phyloP scores from a whole-genome alignment of 2,797 vertebrate species.

The Acestrorhynchus altus region DNA sequence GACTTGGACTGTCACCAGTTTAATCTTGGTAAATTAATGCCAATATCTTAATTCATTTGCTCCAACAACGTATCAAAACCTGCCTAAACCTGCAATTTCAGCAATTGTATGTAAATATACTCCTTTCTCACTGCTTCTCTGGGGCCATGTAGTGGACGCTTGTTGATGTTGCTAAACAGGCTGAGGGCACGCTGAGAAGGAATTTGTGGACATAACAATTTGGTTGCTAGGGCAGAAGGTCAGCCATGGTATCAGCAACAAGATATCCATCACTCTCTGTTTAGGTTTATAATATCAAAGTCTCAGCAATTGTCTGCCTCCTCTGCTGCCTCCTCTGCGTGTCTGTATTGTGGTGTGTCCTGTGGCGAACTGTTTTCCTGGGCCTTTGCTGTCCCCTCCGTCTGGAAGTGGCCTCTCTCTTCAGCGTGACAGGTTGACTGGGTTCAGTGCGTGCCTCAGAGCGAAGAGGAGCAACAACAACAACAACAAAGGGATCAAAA shows the following conservation, averaged over 20 bases:
- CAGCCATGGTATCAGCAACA: slow-evolving; percentile 31
- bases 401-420: slow-evolving; percentile 41
- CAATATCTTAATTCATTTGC: too few relatives aligned
- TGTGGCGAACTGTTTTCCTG: slow-evolving; percentile 39
- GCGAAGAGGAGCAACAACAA: slow-evolving; percentile 25
- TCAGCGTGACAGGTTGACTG: slow-evolving; percentile 43
- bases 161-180: neutral
- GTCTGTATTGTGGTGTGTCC: slow-evolving; percentile 39
- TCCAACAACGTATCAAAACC: too few relatives aligned
- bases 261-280: slow-evolving; percentile 33
- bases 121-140: neutral
- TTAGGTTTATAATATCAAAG: slow-evolving; percentile 30
- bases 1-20: too few relatives aligned
- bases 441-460: slow-evolving; percentile 25
- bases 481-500: slow-evolving; percentile 33
- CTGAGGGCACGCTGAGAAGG: neutral
- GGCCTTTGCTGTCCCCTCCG: slow-evolving; percentile 21
- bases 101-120: too few relatives aligned
- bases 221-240: slow-evolving; percentile 27
- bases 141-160: neutral
- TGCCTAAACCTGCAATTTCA: too few relatives aligned
- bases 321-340: slow-evolving; percentile 25
- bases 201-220: slow-evolving; percentile 29
- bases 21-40: too few relatives aligned
- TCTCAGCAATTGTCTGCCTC: slow-evolving; percentile 24